phyloP scores from a whole-genome alignment of 2,888 invertebrate genomes.

The Leptinotarsa rubiginosa region DNA sequence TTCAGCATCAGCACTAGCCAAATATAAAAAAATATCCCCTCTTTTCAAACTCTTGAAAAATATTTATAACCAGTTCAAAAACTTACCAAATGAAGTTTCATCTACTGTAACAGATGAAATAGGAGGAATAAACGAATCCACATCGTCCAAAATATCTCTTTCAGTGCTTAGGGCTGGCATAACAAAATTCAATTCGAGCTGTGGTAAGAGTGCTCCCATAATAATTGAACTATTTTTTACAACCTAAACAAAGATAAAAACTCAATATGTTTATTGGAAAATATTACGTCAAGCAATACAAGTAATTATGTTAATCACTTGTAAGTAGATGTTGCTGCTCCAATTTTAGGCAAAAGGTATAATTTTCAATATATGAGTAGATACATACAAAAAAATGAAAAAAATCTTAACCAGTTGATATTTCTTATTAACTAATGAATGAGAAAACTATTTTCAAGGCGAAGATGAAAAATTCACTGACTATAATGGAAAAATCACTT shows the following conservation, averaged over 20 bases:
- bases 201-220: conserved; percentile 84
- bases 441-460: too few species aligned
- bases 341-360: too few species aligned
- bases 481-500: conserved; percentile 30
- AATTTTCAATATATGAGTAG: too few species aligned
- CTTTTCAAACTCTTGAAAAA: too few species aligned
- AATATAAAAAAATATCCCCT: too few species aligned
- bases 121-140: conserved; percentile 83
- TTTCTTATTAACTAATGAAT: not conserved
- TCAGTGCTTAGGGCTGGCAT: conserved; percentile 87
- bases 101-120: conserved; percentile 89
- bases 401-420: not conserved
- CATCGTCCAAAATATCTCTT: conserved; percentile 85
- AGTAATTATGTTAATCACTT: too few species aligned
- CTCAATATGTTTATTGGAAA: not conserved
- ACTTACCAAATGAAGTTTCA: conserved; percentile 68
- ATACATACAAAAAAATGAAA: too few species aligned
- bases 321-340: too few species aligned
- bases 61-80: not conserved
- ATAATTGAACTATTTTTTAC: conserved; percentile 71
- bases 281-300: too few species aligned
- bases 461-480: not conserved
- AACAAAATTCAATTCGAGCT: conserved; percentile 88
- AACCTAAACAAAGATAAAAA: conserved; percentile 53
- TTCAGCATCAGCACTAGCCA: too few species aligned